Percentiles rank a stretch among this genome's conserved stretches.
Evolutionary conservation across 2,797 vertebrate species (phyloP).

Genomic region (Neosilurus hyrtlii): DNA sequence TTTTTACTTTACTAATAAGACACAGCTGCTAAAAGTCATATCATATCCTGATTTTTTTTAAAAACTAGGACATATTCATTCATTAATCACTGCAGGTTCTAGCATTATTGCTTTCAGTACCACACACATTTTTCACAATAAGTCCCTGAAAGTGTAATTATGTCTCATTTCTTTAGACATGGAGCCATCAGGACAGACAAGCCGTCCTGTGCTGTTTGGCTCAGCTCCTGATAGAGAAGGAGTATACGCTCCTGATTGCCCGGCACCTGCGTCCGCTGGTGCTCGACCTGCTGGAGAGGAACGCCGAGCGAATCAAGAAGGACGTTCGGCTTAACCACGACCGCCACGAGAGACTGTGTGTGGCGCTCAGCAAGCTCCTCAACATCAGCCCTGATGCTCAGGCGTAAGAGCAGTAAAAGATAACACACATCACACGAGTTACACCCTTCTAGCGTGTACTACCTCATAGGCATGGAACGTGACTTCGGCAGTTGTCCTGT

Average conservation of each 20-base stretch:
- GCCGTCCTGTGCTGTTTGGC: conserved; percentile 80
- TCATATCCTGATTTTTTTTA: neutral
- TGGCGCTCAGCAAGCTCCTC: conserved; percentile 91
- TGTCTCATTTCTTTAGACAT: conserved; percentile 71
- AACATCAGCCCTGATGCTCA: conserved; percentile 84
- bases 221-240: conserved; percentile 88
- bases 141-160: neutral
- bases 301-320: conserved; percentile 80
- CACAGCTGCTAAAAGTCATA: neutral
- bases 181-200: conserved; percentile 89
- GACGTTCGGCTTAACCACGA: conserved; percentile 85
- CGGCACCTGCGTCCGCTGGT: conserved; percentile 86
- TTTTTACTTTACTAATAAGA: neutral
- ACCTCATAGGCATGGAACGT: too few species aligned
- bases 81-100: neutral
- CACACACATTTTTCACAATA: neutral
- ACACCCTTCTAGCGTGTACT: too few species aligned
- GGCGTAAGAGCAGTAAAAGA: conserved; percentile 74
- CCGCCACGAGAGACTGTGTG: conserved; percentile 91
- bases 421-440: neutral
- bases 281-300: conserved; percentile 91
- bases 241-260: conserved; percentile 83
- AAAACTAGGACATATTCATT: neutral
- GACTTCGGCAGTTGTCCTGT: too few species aligned
- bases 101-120: neutral